Evolutionary conservation across 1,140 invertebrate species (phyloP).

Genomic region (Bombus balteatus): DNA sequence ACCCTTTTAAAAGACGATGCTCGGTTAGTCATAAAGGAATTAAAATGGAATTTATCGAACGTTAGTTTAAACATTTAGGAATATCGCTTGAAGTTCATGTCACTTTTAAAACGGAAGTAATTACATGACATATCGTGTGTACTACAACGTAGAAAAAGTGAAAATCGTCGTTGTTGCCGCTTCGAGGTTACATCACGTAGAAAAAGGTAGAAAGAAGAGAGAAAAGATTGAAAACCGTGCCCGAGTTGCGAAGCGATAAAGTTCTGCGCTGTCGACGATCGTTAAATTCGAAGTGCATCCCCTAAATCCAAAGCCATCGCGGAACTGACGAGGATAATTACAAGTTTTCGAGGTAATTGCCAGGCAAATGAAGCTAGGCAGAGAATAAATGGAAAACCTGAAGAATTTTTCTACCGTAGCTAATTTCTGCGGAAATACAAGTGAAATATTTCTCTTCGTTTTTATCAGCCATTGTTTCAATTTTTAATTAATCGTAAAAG

Average conservation of each 20-base stretch:
- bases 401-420: constrained; percentile 30
- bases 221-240: neutral
- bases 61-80: neutral
- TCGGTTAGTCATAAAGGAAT: neutral
- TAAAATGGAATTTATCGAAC: neutral
- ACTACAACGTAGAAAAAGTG: neutral
- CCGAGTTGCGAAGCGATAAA: constrained; percentile 34
- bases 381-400: constrained; percentile 28
- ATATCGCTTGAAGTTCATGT: neutral
- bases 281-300: constrained; percentile 51
- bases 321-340: constrained; percentile 62
- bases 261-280: constrained; percentile 40
- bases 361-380: constrained; percentile 46
- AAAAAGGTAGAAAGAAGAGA: neutral
- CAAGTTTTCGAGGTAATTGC: constrained; percentile 55
- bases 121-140: neutral
- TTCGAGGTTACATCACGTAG: neutral
- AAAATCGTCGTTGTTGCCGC: neutral
- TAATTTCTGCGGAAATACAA: constrained; percentile 2
- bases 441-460: neutral
- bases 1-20: neutral
- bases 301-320: constrained; percentile 56
- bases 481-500: constrained; percentile 4
- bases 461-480: neutral
- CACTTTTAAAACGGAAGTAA: neutral